Conservation (phyloP, 2,888 invertebrate species). For the Drosophila lacicola region DNA sequence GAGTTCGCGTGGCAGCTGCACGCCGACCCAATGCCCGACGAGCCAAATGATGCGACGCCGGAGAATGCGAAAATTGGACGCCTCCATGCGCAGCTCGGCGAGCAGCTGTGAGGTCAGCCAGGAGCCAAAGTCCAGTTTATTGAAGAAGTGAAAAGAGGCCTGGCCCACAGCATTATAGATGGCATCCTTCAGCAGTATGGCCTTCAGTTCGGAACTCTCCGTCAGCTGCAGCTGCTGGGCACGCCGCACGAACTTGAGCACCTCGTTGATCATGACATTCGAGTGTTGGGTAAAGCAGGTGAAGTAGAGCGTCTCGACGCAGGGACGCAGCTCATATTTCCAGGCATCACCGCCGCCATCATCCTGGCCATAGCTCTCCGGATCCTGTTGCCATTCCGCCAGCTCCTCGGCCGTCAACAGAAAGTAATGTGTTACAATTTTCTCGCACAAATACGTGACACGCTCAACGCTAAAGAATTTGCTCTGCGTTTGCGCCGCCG, state of each 20-base stretch:
- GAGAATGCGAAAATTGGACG: constrained; percentile 93
- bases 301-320: constrained; percentile 94
- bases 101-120: constrained; percentile 94
- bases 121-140: constrained; percentile 96
- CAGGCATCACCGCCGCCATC: constrained; percentile 97
- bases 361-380: constrained; percentile 93
- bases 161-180: constrained; percentile 96
- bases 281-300: constrained; percentile 93
- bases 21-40: constrained; percentile 90
- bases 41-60: constrained; percentile 94
- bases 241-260: constrained; percentile 90
- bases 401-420: constrained; percentile 93
- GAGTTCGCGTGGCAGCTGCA: constrained; percentile 91
- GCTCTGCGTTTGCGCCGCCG: constrained; percentile 85
- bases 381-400: constrained; percentile 94
- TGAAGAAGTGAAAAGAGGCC: constrained; percentile 95
- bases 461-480: constrained; percentile 92
- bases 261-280: constrained; percentile 89
- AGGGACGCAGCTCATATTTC: constrained; percentile 96
- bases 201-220: constrained; percentile 90
- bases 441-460: constrained; percentile 92
- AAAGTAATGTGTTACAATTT: constrained; percentile 95
- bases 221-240: constrained; percentile 89
- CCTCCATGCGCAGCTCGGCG: constrained; percentile 92
- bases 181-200: constrained; percentile 95